Base-by-base conservation (phyloP, 1,140 invertebrate species). In the Tetraneura akinire region DNA sequence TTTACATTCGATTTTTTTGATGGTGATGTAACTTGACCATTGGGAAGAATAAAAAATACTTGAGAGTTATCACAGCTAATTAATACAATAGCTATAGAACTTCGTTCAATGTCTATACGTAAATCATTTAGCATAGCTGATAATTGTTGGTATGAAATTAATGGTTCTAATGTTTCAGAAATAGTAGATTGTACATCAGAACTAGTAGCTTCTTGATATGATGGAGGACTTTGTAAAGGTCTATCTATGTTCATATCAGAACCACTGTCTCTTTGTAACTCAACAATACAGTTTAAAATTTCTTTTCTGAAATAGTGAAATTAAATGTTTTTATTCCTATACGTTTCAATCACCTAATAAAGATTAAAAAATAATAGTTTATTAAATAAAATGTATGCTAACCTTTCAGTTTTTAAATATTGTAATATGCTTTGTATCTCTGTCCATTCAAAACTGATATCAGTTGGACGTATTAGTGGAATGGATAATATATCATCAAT, bases 321-420 rank as follows among this genome's bases (percentile, higher is more conserved):
- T 68, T n/a, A 45, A 70, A 23, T 32, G 6, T 6, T 10, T 51
- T 47, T 11, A 18, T 51, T 49, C 29, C 2, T 23, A 8, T 21
- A 14, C 21, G n/a, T 16, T 10, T 1, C 23, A 11, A 26, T 16
- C 3, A 23, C 5, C 1, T 21, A 6, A 76, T 10, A 4, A 5
- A 45, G 45, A 0, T n/a, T n/a, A n/a, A n/a, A n/a, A n/a, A n/a
- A n/a, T n/a, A n/a, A n/a, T n/a, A n/a, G n/a, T n/a, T n/a, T n/a
- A n/a, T n/a, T n/a, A 78, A n/a, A 37, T 37, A 37, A n/a, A 55
- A 66, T 26, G n/a, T 11, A 23, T 42, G 21, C 18, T 60, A 62
- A 78, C 74, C 62, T 78, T 62, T 78, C 74, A 0, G 74, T 45
- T 62, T 60, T 57, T 23, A 78, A 78, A 11, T 78, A 78, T n/a